These are phyloP conservation scores for Dynastes maya DNA, from an alignment of 2,888 invertebrate genomes.

Conservation along the genomic window DNA sequence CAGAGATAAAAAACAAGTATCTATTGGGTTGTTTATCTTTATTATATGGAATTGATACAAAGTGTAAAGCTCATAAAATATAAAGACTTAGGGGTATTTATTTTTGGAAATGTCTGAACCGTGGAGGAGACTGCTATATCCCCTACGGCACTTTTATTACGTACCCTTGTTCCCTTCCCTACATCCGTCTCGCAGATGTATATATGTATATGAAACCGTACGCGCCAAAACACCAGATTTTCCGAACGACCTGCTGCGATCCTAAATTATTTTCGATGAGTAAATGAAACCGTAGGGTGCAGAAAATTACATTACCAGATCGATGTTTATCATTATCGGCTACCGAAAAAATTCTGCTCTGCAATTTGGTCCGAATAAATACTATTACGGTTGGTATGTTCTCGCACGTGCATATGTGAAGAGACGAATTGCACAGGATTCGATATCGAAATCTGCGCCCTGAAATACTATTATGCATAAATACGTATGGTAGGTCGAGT, in stretches of 20 bases:
- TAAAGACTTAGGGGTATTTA: slow-evolving; percentile 54
- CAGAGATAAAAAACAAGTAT: slow-evolving; percentile 47
- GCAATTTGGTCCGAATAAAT: neutral
- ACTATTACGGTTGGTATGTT: neutral
- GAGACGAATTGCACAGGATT: neutral
- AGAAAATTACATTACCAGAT: slow-evolving; percentile 54
- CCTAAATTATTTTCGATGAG: slow-evolving; percentile 66
- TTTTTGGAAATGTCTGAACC: slow-evolving; percentile 48
- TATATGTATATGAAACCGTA: slow-evolving; percentile 25
- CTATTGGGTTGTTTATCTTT: slow-evolving; percentile 51
- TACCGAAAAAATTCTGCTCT: slow-evolving; percentile 28
- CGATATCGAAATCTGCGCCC: too few relatives aligned
- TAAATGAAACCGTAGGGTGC: slow-evolving; percentile 63
- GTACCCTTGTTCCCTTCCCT: slow-evolving; percentile 58
- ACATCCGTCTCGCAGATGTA: too few relatives aligned
- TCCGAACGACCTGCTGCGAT: slow-evolving; percentile 62
- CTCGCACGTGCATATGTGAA: neutral
- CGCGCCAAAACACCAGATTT: slow-evolving; percentile 59
- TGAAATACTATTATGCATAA: too few relatives aligned
- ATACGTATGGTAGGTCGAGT: too few relatives aligned
- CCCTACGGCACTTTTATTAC: slow-evolving; percentile 61
- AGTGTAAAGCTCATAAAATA: slow-evolving; percentile 52
- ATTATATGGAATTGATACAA: slow-evolving; percentile 51
- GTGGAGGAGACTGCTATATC: slow-evolving; percentile 54
- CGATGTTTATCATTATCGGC: slow-evolving; percentile 49